Conservation (phyloP, 2,888 invertebrate genomes). For the Tromatobia lineatoria region DNA sequence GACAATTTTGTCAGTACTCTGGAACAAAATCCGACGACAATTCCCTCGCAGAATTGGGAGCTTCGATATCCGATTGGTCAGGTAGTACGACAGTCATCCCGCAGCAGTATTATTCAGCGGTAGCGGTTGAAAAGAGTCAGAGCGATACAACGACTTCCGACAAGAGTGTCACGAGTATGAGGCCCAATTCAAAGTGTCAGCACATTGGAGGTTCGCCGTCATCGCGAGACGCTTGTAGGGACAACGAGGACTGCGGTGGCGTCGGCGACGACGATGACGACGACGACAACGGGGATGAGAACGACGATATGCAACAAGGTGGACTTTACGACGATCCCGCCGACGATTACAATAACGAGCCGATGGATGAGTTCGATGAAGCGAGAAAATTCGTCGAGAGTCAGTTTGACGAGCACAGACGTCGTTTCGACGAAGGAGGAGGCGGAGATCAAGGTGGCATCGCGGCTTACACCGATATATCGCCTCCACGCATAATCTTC, state of each 20-base stretch:
- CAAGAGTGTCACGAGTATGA: conserved; percentile 82
- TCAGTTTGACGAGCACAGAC: conserved; percentile 80
- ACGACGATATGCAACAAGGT: background rate
- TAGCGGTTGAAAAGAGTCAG: conserved; percentile 81
- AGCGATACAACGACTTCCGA: conserved; percentile 84
- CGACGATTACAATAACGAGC: conserved; percentile 41
- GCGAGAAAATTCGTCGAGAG: conserved; percentile 81
- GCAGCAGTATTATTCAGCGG: conserved; percentile 84
- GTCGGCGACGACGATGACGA: conserved; percentile 41
- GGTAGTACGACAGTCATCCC: conserved; percentile 92
- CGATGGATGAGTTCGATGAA: conserved; percentile 78
- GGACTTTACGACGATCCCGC: conserved; percentile 54
- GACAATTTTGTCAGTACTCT: conserved; percentile 89
- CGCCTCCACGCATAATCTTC: conserved; percentile 81
- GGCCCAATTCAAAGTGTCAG: conserved; percentile 82
- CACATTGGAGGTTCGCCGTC: conserved; percentile 70
- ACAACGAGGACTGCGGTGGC: conserved; percentile 31
- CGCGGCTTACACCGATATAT: conserved; percentile 74
- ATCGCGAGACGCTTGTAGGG: conserved; percentile 52
- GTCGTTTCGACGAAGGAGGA: conserved; percentile 72
- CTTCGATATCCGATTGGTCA: conserved; percentile 94
- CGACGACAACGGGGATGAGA: background rate
- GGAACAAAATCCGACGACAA: conserved; percentile 94
- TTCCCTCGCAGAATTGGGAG: conserved; percentile 90
- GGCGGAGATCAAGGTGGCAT: conserved; percentile 66